A percentile compares a stretch with the other conserved stretches of the same genome.
Evolutionary conservation across 2,797 vertebrate species (phyloP).

Genomic region (Helostoma temminkii): DNA sequence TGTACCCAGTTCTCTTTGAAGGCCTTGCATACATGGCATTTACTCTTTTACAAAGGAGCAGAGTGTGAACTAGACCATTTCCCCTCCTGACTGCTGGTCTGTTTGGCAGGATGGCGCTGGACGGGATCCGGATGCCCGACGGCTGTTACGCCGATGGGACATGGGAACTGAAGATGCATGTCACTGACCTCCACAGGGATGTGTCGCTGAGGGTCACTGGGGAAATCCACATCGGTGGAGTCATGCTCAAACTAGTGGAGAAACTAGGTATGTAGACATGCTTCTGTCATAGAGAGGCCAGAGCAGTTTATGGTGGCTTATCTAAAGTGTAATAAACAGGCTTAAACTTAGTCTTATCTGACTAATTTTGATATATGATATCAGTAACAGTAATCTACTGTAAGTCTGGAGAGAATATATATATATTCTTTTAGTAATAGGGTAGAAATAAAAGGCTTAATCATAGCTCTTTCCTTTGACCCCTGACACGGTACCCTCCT

Average conservation of each 20-base stretch:
- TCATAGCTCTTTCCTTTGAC: conserved; percentile 23
- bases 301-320: not conserved
- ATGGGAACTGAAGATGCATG: conserved; percentile 97
- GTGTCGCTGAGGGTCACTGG: conserved; percentile 96
- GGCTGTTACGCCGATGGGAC: conserved; percentile 99
- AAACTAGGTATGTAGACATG: conserved; percentile 90
- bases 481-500: conserved; percentile 6
- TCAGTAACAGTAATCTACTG: not conserved
- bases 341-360: not conserved
- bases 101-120: conserved; percentile 92
- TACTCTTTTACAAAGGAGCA: conserved; percentile 4
- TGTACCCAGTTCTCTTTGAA: conserved; percentile 15
- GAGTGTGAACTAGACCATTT: conserved; percentile 23
- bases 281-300: not conserved
- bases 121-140: conserved; percentile 99
- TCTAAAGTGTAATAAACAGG: conserved; percentile 20
- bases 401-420: conserved; percentile 9
- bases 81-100: conserved; percentile 29
- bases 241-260: conserved; percentile 99
- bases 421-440: conserved; percentile 16
- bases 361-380: not conserved
- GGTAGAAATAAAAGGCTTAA: not conserved
- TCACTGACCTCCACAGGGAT: conserved; percentile 96
- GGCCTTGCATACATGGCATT: not conserved
- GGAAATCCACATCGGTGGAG: conserved; percentile 98